Conservation (phyloP, 2,888 invertebrate genomes). For the Cryptophagus acutangulus region DNA sequence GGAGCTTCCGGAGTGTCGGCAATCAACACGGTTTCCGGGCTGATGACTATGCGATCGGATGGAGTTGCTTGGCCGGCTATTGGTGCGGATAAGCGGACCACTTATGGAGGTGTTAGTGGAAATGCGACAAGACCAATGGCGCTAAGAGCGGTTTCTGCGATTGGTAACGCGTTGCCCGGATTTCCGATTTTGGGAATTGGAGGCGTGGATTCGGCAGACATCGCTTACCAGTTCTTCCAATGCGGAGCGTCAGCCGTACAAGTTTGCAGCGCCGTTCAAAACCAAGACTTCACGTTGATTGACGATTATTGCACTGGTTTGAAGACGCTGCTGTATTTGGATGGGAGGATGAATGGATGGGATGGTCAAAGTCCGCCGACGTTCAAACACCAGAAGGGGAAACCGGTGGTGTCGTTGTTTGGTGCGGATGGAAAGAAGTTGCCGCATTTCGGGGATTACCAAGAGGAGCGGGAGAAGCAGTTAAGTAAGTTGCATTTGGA, state of each 20-base stretch:
- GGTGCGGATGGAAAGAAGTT: conserved; percentile 69
- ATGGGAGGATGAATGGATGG: conserved; percentile 72
- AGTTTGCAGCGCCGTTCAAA: conserved; percentile 94
- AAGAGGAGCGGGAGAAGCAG: conserved; percentile 63
- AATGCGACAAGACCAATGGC: conserved; percentile 95
- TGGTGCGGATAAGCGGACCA: conserved; percentile 74
- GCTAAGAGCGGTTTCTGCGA: conserved; percentile 82
- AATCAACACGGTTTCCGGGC: conserved; percentile 93
- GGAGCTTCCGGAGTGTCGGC: conserved; percentile 94
- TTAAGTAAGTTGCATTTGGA: conserved; percentile 47
- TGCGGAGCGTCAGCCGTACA: conserved; percentile 91
- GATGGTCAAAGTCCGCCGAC: conserved; percentile 93
- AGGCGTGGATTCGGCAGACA: conserved; percentile 95
- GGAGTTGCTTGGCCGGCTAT: conserved; percentile 90
- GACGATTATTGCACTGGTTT: conserved; percentile 91
- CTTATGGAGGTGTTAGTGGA: conserved; percentile 87
- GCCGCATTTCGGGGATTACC: conserved; percentile 86
- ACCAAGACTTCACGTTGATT: conserved; percentile 96
- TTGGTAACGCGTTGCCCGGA: conserved; percentile 76
- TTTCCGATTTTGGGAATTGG: conserved; percentile 88
- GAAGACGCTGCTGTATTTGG: conserved; percentile 78
- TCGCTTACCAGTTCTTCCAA: conserved; percentile 88
- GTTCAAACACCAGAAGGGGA: conserved; percentile 87
- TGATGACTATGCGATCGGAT: conserved; percentile 81
- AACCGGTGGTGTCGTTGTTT: conserved; percentile 66